Base-by-base conservation (phyloP, 2,888 invertebrate species). In the Phymatocera aterrima region DNA sequence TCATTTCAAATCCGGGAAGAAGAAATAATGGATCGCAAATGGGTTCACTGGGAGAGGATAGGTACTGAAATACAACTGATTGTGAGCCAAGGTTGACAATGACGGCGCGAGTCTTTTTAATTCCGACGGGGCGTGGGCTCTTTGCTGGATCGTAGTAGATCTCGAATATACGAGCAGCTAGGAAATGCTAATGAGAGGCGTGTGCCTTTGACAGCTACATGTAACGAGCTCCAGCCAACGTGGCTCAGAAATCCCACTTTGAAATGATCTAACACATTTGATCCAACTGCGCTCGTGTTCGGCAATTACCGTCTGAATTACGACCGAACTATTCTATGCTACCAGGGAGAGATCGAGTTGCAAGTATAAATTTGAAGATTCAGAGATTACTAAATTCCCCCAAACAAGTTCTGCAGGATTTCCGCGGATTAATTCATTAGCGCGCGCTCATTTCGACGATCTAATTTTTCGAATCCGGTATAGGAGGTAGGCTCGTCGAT, bases 191-290 rank as follows among this genome's bases (percentile, higher is more conserved):
- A 68, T 43, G 43, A 68, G 46, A 40, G 15, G 28, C 43, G 21
- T 24, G 68, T 68, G 68, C 21, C 46, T 43, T 46, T 68, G 68
- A 68, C 68, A 68, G 68, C n/a, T 64, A 64, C 18, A 34, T 64
- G n/a, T 37, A 64, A 64, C 61, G 61, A 64, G 61, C 61, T 37
- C 6, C 8, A 37, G 61, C 28, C 31, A 15, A 68, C 43, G 15
- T 46, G 43, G 46, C 15, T 43, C 46, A 12, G 6, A 46, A 68
- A 68, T 43, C 37, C 37, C 21, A 64, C 61, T 37, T 12, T 57
- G 3, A 34, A 21, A 18, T 64, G 21, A 37, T 37, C 37, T 64
- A 64, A 64, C 37, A 37, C 37, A 64, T 64, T 64, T n/a, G 37
- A 64, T 64, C 18, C 34, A n/a, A 37, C 61, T 37, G 21, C 37